These are phyloP conservation scores for Drosophila nannoptera DNA, from an alignment of 1,140 invertebrate genomes.

Conservation along the genomic window DNA sequence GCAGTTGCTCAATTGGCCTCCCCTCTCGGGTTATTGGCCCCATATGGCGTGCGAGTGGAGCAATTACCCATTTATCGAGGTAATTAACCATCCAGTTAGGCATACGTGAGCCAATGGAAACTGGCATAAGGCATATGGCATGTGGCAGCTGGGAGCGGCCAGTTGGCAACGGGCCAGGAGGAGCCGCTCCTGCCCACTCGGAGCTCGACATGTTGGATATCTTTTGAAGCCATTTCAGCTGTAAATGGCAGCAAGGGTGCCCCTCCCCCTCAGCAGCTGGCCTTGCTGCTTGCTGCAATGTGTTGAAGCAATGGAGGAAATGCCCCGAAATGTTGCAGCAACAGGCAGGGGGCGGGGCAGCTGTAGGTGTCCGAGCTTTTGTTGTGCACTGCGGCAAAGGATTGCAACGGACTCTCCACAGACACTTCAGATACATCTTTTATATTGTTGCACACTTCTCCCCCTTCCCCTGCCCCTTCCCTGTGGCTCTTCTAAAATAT, in stretches of 20 bases:
- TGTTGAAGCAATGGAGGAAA: constrained; percentile 42
- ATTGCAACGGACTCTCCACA: constrained; percentile 23
- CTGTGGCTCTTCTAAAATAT: constrained; percentile 18
- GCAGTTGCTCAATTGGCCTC: constrained; percentile 5
- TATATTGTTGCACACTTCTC: constrained; percentile 32
- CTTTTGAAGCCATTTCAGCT: constrained; percentile 45
- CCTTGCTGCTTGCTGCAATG: constrained; percentile 18
- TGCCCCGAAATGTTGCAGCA: constrained; percentile 41
- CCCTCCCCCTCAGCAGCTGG: constrained; percentile 12
- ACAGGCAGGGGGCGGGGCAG: constrained; percentile 32
- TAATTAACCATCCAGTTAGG: constrained; percentile 55
- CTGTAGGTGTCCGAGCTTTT: constrained; percentile 26
- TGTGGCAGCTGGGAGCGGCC: too few relatives aligned
- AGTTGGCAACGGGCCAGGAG: constrained; percentile 4
- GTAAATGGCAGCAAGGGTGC: constrained; percentile 16
- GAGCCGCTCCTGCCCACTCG: not conserved
- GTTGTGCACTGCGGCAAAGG: constrained; percentile 28
- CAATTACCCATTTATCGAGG: constrained; percentile 67
- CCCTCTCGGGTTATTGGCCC: constrained; percentile 20
- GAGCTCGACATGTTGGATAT: constrained; percentile 16
- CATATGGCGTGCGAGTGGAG: constrained; percentile 26
- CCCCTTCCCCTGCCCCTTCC: too few relatives aligned
- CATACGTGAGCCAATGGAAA: constrained; percentile 48
- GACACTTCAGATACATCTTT: constrained; percentile 33
- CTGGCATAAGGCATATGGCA: too few relatives aligned